phyloP scores from a whole-genome alignment of 2,113 vertebrate genomes.

The Tachuris rubrigastra region DNA sequence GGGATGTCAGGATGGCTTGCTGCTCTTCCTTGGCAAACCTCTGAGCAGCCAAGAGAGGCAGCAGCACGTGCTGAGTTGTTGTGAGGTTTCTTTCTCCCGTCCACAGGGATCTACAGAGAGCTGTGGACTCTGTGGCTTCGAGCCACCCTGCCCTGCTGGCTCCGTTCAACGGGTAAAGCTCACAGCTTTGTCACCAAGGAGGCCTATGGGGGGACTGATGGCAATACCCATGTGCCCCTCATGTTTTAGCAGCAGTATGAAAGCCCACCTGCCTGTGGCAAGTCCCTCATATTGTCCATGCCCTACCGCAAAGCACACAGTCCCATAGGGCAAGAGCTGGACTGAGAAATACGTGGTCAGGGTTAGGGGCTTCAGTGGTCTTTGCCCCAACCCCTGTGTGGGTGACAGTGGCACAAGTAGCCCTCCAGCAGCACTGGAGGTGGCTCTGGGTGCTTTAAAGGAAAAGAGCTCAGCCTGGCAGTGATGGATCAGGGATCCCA shows the following conservation, averaged over 20 bases:
- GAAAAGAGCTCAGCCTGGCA: background rate
- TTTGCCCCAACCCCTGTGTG: background rate
- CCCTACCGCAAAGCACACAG: background rate
- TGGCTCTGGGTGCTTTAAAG: background rate
- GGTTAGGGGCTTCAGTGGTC: background rate
- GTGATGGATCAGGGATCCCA: background rate
- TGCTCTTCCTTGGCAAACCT: background rate
- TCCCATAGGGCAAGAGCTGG: background rate
- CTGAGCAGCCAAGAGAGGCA: background rate
- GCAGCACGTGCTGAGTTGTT: background rate
- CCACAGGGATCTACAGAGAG: background rate
- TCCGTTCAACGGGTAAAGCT: slow-evolving; percentile 67
- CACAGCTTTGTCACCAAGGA: background rate
- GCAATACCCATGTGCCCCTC: background rate
- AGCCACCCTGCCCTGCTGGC: slow-evolving; percentile 68
- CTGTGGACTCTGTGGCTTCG: slow-evolving; percentile 70
- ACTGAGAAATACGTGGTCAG: background rate
- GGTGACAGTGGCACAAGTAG: background rate
- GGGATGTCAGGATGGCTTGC: background rate
- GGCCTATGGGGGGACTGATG: background rate
- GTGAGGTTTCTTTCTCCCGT: background rate
- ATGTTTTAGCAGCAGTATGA: background rate
- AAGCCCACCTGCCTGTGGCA: background rate
- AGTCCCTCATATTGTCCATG: background rate
- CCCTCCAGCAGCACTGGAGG: background rate